Percentiles rank a stretch among this genome's conserved stretches.
phyloP scores from a whole-genome alignment of 2,888 invertebrate species.

The Dermolepida albohirtum region DNA sequence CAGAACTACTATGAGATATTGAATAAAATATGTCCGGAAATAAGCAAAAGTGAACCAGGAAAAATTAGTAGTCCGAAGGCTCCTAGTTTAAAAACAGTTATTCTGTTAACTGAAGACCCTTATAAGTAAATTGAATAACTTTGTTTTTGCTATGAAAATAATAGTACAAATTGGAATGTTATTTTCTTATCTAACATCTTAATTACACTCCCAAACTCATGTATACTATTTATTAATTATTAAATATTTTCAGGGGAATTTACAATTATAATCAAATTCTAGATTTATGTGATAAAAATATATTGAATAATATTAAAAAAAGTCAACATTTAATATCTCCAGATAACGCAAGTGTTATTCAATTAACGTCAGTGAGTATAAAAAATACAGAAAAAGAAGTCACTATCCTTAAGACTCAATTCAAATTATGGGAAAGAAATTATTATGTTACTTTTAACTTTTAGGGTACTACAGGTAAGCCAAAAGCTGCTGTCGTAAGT shows the following conservation, averaged over 20 bases:
- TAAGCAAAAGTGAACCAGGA: conserved; percentile 66
- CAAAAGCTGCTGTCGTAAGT: conserved; percentile 80
- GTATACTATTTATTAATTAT: too few relatives aligned
- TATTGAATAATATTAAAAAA: conserved; percentile 58
- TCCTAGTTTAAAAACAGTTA: conserved; percentile 69
- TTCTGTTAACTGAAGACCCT: conserved; percentile 69
- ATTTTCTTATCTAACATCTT: too few relatives aligned
- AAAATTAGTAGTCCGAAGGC: conserved; percentile 60
- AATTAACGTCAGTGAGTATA: conserved; percentile 79
- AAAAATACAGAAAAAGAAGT: too few relatives aligned
- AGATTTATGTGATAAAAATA: conserved; percentile 55
- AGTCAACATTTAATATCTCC: conserved; percentile 70
- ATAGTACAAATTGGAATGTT: too few relatives aligned
- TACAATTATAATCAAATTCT: conserved; percentile 63
- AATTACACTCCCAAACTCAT: too few relatives aligned
- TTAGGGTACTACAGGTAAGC: conserved; percentile 70
- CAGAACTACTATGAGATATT: conserved; percentile 78
- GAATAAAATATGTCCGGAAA: conserved; percentile 70
- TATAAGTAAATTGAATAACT: conserved; percentile 66
- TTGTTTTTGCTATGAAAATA: not conserved
- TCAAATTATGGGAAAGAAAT: too few relatives aligned
- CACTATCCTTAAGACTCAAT: too few relatives aligned
- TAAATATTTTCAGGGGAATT: conserved; percentile 61
- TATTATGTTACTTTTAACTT: conserved; percentile 40
- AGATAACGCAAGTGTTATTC: conserved; percentile 79